Evolutionary conservation across 2,888 invertebrate species (phyloP), one percentile per base, ranked within the genome.

Genomic region (Heliconius sara): DNA sequence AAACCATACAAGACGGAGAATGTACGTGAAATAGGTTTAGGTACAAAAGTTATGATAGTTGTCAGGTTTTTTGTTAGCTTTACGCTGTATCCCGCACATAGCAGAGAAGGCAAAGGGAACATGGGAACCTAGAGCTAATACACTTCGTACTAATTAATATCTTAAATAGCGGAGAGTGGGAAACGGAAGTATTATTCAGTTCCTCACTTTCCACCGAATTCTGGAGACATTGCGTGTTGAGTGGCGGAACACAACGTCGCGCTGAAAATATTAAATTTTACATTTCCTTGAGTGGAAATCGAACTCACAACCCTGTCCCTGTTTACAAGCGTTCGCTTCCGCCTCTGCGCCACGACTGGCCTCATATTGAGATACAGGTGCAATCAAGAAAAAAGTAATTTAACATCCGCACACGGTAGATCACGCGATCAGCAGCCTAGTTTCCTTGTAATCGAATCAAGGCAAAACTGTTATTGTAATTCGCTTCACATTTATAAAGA

Each of bases 361-460:
- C 9, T 57, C 57, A 19, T 19, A 47, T 0, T 47, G 16, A 47
- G 47, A 47, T 16, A 52, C 19, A 52, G 5, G 4, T 68, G n/a
- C 39, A 68, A 68, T 63, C 74, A 63, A 39, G n/a, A 39, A 43
- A 65, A 43, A 65, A 65, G 16, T 7, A 34, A 74, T 39, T 34
- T 65, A 25, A 43, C 25, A 39, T 63, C 39, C 5, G 63, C 16
- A 43, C 7, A 2, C 25, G 27, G 10, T 39, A 43, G 63, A 63
- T 74, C 74, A 74, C 63, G 65, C 63, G 43, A 74, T 27, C 25
- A 16, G 10, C 30, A 72, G 52, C 30, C n/a, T 65, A 39, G 63
- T 74, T 74, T 74, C 43, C 63, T 60, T 12, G 63, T 27, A 63
- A 65, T 74, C 39, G 63, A 60, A 43, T 25, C 19, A 63, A 63